Conservation (phyloP, 2,113 vertebrate species). For the Neoarius graeffei region DNA sequence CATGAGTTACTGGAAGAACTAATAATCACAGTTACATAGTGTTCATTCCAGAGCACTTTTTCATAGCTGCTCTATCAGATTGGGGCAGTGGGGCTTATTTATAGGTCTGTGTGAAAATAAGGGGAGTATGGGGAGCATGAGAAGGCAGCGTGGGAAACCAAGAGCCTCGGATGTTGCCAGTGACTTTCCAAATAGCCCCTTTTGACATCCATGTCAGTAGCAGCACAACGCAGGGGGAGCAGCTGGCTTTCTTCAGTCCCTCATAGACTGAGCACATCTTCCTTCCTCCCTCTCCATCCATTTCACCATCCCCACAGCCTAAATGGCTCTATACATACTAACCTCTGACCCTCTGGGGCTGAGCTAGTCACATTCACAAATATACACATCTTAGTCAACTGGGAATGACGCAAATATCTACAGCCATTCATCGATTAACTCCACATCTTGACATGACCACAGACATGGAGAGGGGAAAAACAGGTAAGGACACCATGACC, state of each 20-base stretch:
- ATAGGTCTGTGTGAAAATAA: slow-evolving; percentile 55
- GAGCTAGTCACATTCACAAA: slow-evolving; percentile 40
- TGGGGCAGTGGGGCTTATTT: slow-evolving; percentile 48
- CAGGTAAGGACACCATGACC: not conserved
- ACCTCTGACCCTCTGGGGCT: slow-evolving; percentile 40
- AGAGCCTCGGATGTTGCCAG: slow-evolving; percentile 58
- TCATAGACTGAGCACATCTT: slow-evolving; percentile 42
- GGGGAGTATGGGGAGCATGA: slow-evolving; percentile 59
- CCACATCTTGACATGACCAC: not conserved
- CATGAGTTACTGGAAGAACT: slow-evolving; percentile 15
- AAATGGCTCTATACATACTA: slow-evolving; percentile 40
- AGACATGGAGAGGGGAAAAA: not conserved
- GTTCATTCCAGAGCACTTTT: slow-evolving; percentile 35
- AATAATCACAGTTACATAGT: slow-evolving; percentile 1
- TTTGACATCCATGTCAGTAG: slow-evolving; percentile 52
- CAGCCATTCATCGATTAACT: slow-evolving; percentile 8
- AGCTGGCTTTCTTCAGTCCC: slow-evolving; percentile 17
- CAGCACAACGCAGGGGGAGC: slow-evolving; percentile 12
- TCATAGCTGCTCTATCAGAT: slow-evolving; percentile 31
- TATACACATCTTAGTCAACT: slow-evolving; percentile 1
- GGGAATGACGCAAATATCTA: not conserved
- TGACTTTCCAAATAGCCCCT: slow-evolving; percentile 71
- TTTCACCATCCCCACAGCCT: not conserved
- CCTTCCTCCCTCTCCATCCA: slow-evolving; percentile 24
- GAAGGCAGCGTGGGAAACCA: slow-evolving; percentile 70